Conservation (phyloP, 1,140 invertebrate species). For the Drosophila leontia region DNA sequence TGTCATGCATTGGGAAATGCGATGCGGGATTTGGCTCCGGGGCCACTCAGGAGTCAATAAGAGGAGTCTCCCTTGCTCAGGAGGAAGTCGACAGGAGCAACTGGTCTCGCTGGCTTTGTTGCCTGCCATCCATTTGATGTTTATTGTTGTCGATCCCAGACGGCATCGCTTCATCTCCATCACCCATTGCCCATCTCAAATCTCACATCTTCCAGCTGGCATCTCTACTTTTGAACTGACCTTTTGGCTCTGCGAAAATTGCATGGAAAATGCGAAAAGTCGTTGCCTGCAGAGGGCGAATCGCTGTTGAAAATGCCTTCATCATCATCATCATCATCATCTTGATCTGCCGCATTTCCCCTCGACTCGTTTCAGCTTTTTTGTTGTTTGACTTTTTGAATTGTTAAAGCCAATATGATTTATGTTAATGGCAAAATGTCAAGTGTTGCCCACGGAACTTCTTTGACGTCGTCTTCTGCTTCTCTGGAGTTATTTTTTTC, state of each 20-base stretch:
- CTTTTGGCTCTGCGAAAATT: slow-evolving; percentile 66
- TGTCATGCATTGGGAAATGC: slow-evolving; percentile 63
- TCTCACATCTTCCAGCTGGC: slow-evolving; percentile 34
- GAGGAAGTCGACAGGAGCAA: slow-evolving; percentile 65
- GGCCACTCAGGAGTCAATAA: slow-evolving; percentile 66
- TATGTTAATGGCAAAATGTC: slow-evolving; percentile 78
- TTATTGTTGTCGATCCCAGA: slow-evolving; percentile 61
- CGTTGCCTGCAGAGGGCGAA: slow-evolving; percentile 17
- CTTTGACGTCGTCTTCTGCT: slow-evolving; percentile 10
- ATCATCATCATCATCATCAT: slow-evolving; percentile 62
- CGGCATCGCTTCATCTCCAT: slow-evolving; percentile 26
- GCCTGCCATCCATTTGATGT: slow-evolving; percentile 55
- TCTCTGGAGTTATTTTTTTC: not conserved
- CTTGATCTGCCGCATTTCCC: slow-evolving; percentile 26
- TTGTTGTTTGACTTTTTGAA: slow-evolving; percentile 66
- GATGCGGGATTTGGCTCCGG: slow-evolving; percentile 44
- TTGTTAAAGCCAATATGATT: slow-evolving; percentile 71
- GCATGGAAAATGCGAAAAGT: slow-evolving; percentile 62
- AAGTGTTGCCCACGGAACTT: slow-evolving; percentile 66
- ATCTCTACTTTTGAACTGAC: slow-evolving; percentile 57
- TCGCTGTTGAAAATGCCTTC: slow-evolving; percentile 63
- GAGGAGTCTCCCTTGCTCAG: slow-evolving; percentile 47
- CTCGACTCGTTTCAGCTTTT: slow-evolving; percentile 14
- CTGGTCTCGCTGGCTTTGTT: slow-evolving; percentile 53
- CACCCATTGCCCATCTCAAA: slow-evolving; percentile 10